Conservation (phyloP, 1,140 invertebrate genomes). For the Thaumetopoea pityocampa region DNA sequence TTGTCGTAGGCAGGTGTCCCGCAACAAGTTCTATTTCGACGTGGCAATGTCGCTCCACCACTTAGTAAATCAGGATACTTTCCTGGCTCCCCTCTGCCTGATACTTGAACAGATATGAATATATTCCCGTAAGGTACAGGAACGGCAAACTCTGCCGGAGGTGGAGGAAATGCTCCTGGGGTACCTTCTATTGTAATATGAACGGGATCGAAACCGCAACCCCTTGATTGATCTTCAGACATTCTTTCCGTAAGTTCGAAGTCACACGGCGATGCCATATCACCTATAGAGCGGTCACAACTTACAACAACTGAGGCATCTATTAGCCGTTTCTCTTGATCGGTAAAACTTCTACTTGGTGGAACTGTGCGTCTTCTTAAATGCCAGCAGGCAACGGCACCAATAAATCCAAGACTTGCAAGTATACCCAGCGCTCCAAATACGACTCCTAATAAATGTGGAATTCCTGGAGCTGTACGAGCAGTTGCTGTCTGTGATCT, state of each 20-base stretch:
- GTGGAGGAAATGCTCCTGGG: conserved; percentile 64
- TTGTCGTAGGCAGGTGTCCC: conserved; percentile 86
- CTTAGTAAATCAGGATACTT: conserved; percentile 72
- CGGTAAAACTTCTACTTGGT: conserved; percentile 86
- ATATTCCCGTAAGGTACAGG: conserved; percentile 70
- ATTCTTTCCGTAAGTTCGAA: conserved; percentile 76
- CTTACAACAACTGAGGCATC: conserved; percentile 85
- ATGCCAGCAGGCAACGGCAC: conserved; percentile 60
- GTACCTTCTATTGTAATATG: conserved; percentile 87
- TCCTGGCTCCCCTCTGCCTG: conserved; percentile 80
- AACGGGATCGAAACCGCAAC: conserved; percentile 62
- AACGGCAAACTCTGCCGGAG: conserved; percentile 70
- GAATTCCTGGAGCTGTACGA: conserved; percentile 64
- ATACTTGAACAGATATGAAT: conserved; percentile 72
- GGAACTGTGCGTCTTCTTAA: conserved; percentile 77
- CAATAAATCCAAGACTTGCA: conserved; percentile 59
- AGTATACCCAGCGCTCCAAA: conserved; percentile 62
- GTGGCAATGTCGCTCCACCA: conserved; percentile 68
- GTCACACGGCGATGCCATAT: conserved; percentile 77
- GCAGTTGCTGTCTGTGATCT: conserved; percentile 60
- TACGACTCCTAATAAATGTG: conserved; percentile 65
- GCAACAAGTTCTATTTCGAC: conserved; percentile 56
- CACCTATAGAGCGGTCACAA: conserved; percentile 79
- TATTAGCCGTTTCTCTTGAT: conserved; percentile 89
- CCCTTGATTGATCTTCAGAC: conserved; percentile 60